Evolutionary conservation across 2,113 vertebrate genomes (phyloP).

Genomic region (Thamnophis sirtalis): DNA sequence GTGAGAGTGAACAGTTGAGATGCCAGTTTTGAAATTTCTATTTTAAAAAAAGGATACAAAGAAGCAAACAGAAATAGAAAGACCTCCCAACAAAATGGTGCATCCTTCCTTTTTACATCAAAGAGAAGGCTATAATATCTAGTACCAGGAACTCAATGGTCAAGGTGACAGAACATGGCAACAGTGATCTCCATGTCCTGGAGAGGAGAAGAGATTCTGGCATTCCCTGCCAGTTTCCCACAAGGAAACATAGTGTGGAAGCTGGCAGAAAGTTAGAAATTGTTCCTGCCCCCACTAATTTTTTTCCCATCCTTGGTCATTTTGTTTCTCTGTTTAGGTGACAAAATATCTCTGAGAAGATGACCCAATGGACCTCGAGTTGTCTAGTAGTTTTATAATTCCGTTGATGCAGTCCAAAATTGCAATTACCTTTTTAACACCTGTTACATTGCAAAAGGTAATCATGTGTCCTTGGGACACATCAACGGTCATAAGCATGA

Average conservation of each 20-base stretch:
- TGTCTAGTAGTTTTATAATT: neutral
- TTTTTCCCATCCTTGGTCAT: too few relatives aligned
- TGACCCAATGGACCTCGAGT: too few relatives aligned
- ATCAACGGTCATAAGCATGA: too few relatives aligned
- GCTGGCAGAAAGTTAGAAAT: too few relatives aligned
- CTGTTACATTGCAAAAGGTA: too few relatives aligned
- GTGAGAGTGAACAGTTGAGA: neutral
- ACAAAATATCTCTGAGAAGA: too few relatives aligned
- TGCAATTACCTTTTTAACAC: too few relatives aligned
- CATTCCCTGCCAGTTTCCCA: too few relatives aligned
- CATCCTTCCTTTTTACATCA: neutral
- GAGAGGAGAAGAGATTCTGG: neutral
- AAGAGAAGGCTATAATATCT: neutral
- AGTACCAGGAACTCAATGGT: neutral
- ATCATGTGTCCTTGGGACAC: too few relatives aligned
- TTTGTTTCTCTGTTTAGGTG: too few relatives aligned
- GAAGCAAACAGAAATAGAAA: neutral
- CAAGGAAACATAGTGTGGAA: too few relatives aligned
- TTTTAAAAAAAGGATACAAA: constrained; percentile 21
- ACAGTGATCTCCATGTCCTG: neutral
- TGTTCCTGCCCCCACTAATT: too few relatives aligned
- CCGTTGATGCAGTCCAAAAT: neutral
- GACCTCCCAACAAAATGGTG: neutral
- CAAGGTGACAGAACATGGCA: neutral
- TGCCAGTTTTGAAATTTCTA: neutral